Conservation (phyloP, 1,140 invertebrate species). For the Cydia amplana region DNA sequence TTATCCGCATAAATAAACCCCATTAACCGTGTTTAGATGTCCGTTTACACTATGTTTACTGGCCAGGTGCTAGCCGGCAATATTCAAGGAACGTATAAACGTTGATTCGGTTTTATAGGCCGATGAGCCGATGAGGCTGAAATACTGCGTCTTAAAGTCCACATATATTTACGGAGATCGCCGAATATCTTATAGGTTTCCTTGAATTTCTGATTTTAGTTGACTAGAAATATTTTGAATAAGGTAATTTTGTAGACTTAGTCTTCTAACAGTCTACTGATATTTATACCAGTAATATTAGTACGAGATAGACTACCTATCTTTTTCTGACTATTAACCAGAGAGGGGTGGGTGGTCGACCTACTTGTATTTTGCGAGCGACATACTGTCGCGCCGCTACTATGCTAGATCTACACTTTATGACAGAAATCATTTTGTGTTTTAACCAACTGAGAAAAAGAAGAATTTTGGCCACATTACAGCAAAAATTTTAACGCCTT, state of each 20-base stretch:
- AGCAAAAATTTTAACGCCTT: too few relatives aligned
- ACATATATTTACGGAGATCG: not conserved
- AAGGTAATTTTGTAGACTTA: not conserved
- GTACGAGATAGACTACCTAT: too few relatives aligned
- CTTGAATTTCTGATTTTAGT: not conserved
- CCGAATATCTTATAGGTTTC: not conserved
- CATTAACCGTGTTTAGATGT: not conserved
- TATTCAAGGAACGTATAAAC: not conserved
- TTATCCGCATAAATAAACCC: slow-evolving; percentile 10
- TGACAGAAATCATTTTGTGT: too few relatives aligned
- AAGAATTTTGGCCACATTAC: too few relatives aligned
- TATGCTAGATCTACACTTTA: too few relatives aligned
- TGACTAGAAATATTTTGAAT: not conserved
- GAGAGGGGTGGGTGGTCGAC: too few relatives aligned
- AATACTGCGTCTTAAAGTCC: slow-evolving; percentile 2
- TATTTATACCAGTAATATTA: too few relatives aligned
- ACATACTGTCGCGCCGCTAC: too few relatives aligned
- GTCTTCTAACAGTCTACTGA: too few relatives aligned
- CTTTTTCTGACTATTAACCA: too few relatives aligned
- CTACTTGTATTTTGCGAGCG: too few relatives aligned
- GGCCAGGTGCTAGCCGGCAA: not conserved
- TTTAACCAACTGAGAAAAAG: too few relatives aligned
- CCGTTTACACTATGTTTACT: slow-evolving; percentile 1
- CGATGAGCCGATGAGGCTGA: slow-evolving; percentile 1
- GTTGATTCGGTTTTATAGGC: not conserved